Conservation (phyloP, 2,113 vertebrate genomes). For the Aptenodytes patagonicus region DNA sequence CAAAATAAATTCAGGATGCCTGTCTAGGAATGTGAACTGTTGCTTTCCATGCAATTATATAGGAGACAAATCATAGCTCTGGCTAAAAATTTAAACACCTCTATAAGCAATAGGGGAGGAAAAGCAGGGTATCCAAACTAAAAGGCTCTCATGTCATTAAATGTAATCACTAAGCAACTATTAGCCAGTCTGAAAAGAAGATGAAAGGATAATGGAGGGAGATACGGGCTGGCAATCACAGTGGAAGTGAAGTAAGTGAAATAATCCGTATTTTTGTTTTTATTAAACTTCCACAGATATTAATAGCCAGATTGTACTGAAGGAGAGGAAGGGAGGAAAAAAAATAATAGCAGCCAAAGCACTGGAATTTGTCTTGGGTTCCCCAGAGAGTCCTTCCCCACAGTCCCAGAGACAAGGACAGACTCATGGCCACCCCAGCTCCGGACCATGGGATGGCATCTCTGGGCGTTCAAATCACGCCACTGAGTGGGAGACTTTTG, state of each 20-base stretch:
- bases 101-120: not conserved
- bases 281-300: not conserved
- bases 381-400: not conserved
- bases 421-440: fast-evolving
- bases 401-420: not conserved
- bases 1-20: constrained; percentile 49
- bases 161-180: constrained; percentile 45
- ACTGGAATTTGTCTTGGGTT: not conserved
- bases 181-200: constrained; percentile 40
- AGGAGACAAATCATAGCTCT: constrained; percentile 28
- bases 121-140: constrained; percentile 32
- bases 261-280: not conserved
- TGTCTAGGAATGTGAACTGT: constrained; percentile 6
- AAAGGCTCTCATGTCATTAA: constrained; percentile 59
- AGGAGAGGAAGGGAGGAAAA: not conserved
- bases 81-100: constrained; percentile 51
- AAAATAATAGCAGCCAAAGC: not conserved
- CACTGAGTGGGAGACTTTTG: not conserved
- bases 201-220: constrained; percentile 67
- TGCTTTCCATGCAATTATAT: constrained; percentile 18
- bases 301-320: not conserved
- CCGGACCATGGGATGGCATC: fast-evolving
- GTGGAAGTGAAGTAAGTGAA: not conserved
- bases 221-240: not conserved
- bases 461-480: fast-evolving